A percentile compares a stretch with the other conserved stretches of the same genome.
Conservation (phyloP, 30 jellyfish, hydroid and myxozoan genomes). For the Calvadosia cruxmelitensis region DNA sequence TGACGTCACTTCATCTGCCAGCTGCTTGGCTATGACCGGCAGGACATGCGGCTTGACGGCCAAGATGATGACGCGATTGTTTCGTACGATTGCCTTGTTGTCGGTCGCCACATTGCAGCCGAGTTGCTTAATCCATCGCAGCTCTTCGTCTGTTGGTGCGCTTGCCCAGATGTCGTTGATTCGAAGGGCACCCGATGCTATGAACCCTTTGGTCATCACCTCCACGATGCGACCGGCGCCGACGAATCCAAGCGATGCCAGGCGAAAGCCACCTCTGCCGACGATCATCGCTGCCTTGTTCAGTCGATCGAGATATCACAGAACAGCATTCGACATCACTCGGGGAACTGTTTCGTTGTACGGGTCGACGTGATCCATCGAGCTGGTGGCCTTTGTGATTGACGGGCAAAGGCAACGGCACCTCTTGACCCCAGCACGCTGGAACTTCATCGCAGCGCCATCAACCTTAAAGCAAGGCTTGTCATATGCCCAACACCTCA, state of each 20-base stretch:
- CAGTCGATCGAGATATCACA: too few relatives aligned
- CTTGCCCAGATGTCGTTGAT: slow-evolving; percentile 61
- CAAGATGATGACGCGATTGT: slow-evolving; percentile 22
- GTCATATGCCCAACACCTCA: too few relatives aligned
- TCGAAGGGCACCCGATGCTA: slow-evolving; percentile 59
- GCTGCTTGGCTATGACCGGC: slow-evolving; percentile 32
- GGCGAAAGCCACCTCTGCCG: slow-evolving; percentile 13
- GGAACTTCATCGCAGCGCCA: too few relatives aligned
- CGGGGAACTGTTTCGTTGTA: too few relatives aligned
- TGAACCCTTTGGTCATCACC: slow-evolving; percentile 53
- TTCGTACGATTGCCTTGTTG: slow-evolving; percentile 20
- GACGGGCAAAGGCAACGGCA: too few relatives aligned
- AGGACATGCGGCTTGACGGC: slow-evolving; percentile 64
- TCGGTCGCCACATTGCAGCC: slow-evolving; percentile 53
- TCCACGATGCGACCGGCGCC: slow-evolving; percentile 75
- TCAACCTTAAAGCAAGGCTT: too few relatives aligned
- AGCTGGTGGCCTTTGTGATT: too few relatives aligned
- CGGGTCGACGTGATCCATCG: too few relatives aligned
- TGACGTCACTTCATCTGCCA: slow-evolving; percentile 38
- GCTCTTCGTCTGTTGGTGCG: slow-evolving; percentile 52
- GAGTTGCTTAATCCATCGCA: slow-evolving; percentile 57
- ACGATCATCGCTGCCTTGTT: too few relatives aligned
- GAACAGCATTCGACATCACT: too few relatives aligned
- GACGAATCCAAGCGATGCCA: slow-evolving; percentile 36
- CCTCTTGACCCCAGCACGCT: too few relatives aligned